Evolutionary conservation across 2,888 invertebrate species (phyloP).

Genomic region (Scaptomyza tumidula): DNA sequence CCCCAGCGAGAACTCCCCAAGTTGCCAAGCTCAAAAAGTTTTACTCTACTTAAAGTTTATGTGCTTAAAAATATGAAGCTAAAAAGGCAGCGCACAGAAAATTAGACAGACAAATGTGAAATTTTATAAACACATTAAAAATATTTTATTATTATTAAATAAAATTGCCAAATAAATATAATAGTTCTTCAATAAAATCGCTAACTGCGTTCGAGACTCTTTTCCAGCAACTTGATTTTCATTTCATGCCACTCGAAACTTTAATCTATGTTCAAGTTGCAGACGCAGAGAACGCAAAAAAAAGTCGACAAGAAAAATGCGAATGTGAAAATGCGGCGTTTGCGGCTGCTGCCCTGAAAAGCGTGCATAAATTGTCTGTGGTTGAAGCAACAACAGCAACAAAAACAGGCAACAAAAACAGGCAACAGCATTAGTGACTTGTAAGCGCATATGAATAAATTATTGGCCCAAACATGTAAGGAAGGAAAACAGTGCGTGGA

Average conservation of each 20-base stretch:
- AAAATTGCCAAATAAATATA: no score
- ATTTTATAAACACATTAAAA: no score
- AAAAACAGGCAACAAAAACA: conserved; percentile 9
- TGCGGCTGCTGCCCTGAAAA: conserved; percentile 57
- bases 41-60: conserved; percentile 26
- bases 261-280: conserved; percentile 46
- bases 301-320: conserved; percentile 42
- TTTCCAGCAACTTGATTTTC: no score
- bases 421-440: conserved; percentile 81
- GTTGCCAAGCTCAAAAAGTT: conserved; percentile 44
- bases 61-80: conserved; percentile 17
- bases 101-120: not conserved
- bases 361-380: conserved; percentile 84
- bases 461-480: conserved; percentile 66
- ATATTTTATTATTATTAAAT: no score
- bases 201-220: no score
- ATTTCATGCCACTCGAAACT: conserved; percentile 2
- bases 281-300: conserved; percentile 29
- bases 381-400: conserved; percentile 66
- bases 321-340: conserved; percentile 36
- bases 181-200: no score
- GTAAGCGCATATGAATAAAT: conserved; percentile 85
- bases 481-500: conserved; percentile 61
- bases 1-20: conserved; percentile 11
- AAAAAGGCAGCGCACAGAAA: not conserved